phyloP scores from a whole-genome alignment of 2,888 invertebrate genomes.

The Augiades crinisus region DNA sequence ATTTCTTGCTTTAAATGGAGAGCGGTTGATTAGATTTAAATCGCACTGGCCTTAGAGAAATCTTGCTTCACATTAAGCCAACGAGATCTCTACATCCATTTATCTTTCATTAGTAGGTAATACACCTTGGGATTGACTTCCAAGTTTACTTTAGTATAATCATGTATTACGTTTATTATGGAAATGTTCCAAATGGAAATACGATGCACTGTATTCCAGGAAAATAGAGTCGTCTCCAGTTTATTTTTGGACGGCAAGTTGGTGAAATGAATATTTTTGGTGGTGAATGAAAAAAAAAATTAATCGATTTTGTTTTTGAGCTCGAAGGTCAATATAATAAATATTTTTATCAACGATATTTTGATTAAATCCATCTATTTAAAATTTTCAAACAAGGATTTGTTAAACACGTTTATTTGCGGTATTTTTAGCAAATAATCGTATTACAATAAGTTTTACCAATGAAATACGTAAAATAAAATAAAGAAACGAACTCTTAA shows the following conservation, averaged over 20 bases:
- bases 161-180: constrained; percentile 13
- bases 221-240: constrained; percentile 7
- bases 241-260: constrained; percentile 4
- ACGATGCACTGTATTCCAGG: constrained; percentile 18
- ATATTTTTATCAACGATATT: too few relatives aligned
- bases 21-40: constrained; percentile 19
- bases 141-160: background rate
- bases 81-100: constrained; percentile 8
- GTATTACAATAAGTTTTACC: background rate
- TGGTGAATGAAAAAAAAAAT: background rate
- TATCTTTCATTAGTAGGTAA: constrained; percentile 14
- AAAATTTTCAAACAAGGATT: too few relatives aligned
- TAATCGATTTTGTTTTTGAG: background rate
- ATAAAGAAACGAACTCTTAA: background rate
- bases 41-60: constrained; percentile 3
- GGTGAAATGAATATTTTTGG: background rate
- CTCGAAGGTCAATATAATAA: too few relatives aligned
- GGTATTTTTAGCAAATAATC: too few relatives aligned
- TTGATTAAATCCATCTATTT: too few relatives aligned
- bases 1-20: background rate
- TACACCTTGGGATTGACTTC: constrained; percentile 5
- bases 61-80: background rate
- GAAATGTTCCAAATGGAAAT: constrained; percentile 20
- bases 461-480: background rate
- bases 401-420: too few relatives aligned